A percentile compares a stretch with the other conserved stretches of the same genome.
Evolutionary conservation across 2,797 vertebrate species (phyloP).

Genomic region (Premnoplex brunnescens): DNA sequence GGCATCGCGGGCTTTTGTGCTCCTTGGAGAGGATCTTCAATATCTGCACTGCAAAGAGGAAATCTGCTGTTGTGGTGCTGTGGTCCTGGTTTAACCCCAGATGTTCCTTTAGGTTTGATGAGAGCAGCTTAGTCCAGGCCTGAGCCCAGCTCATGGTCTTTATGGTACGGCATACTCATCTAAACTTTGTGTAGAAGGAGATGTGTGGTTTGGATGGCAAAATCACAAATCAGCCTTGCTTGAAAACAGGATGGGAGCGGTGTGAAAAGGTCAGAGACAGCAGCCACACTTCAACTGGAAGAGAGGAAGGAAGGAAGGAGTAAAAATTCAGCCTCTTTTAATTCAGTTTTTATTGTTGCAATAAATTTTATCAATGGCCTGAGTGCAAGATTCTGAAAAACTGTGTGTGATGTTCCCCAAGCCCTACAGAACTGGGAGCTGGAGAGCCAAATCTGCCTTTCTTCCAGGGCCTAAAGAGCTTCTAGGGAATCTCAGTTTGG

Average conservation of each 20-base stretch:
- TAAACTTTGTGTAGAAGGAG: neutral
- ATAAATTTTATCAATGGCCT: neutral
- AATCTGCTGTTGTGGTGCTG: neutral
- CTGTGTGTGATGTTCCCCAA: neutral
- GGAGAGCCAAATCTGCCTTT: neutral
- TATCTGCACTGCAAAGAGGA: neutral
- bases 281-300: neutral
- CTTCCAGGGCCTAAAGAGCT: neutral
- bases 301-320: neutral
- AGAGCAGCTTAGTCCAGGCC: neutral
- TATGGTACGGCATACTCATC: neutral
- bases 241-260: neutral
- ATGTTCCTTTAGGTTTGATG: neutral
- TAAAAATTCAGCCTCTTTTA: neutral
- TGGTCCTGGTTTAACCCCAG: neutral
- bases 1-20: neutral
- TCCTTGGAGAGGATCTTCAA: neutral
- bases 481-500: neutral
- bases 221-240: rapidly evolving
- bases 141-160: neutral
- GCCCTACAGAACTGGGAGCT: neutral
- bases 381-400: neutral
- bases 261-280: neutral
- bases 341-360: neutral
- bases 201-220: neutral